A percentile compares a stretch with the other conserved stretches of the same genome.
Evolutionary conservation across 2,113 vertebrate genomes (phyloP).

Genomic region (Atrichornis clamosus): DNA sequence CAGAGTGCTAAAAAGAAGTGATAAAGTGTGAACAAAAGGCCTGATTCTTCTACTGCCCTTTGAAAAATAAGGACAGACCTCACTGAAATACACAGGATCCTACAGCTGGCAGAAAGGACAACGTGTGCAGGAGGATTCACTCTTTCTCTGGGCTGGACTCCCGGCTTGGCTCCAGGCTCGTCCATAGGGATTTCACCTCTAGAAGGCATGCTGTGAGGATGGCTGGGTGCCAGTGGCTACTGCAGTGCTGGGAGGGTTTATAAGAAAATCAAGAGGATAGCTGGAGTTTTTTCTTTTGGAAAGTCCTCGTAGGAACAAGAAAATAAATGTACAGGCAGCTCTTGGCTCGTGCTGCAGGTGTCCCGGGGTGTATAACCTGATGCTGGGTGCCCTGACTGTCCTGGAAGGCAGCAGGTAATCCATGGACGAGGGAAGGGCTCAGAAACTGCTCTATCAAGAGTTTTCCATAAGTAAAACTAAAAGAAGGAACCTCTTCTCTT

Average conservation of each 20-base stretch:
- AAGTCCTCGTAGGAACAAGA: neutral
- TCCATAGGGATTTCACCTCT: neutral
- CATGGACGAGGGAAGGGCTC: neutral
- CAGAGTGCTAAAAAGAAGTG: neutral
- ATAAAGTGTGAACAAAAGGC: neutral
- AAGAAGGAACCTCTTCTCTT: neutral
- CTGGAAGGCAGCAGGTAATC: neutral
- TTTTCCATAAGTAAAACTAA: neutral
- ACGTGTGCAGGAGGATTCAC: neutral
- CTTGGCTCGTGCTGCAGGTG: neutral
- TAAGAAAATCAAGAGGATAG: neutral
- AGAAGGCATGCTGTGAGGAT: accelerated
- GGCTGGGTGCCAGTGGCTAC: neutral
- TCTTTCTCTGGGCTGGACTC: neutral
- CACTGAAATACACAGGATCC: neutral
- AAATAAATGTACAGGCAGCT: neutral
- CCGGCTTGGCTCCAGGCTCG: neutral
- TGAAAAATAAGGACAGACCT: neutral
- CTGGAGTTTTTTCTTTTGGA: accelerated
- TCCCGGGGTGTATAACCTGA: neutral
- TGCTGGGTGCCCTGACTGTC: neutral
- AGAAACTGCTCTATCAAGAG: neutral
- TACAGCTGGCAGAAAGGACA: neutral
- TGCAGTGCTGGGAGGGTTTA: neutral
- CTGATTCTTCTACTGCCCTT: neutral